phyloP scores from a whole-genome alignment of 2,113 vertebrate genomes.

The Pteronura brasiliensis region DNA sequence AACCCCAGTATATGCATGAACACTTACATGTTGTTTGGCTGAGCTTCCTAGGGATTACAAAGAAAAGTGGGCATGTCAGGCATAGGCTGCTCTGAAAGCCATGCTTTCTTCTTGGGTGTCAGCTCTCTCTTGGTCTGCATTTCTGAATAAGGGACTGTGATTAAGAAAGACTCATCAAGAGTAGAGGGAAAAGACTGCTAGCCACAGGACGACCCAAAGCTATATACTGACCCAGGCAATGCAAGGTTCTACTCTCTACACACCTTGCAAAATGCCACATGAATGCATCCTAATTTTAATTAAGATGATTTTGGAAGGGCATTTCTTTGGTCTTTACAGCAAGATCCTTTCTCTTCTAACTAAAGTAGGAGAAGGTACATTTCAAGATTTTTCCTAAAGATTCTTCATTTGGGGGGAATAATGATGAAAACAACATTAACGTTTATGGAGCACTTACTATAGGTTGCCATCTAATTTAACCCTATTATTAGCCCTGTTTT shows the following conservation, averaged over 20 bases:
- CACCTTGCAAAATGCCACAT: background rate
- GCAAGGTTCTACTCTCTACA: background rate
- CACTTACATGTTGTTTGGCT: background rate
- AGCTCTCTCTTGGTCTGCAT: background rate
- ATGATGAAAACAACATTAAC: background rate
- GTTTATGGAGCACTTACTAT: background rate
- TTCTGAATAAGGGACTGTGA: background rate
- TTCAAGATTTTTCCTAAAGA: slow-evolving; percentile 8
- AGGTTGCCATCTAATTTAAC: background rate
- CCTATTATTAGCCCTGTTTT: background rate
- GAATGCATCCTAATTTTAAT: slow-evolving; percentile 7
- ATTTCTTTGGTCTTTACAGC: background rate
- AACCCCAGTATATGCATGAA: background rate
- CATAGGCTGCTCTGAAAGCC: background rate
- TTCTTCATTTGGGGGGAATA: background rate
- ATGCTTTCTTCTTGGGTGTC: background rate
- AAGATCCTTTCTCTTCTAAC: background rate
- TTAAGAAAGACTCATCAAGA: slow-evolving; percentile 38
- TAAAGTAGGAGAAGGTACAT: background rate
- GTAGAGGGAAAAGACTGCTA: slow-evolving; percentile 23
- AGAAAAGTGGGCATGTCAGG: background rate
- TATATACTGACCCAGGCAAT: background rate
- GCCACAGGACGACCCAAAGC: background rate
- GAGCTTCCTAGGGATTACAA: slow-evolving; percentile 1
- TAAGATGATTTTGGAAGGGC: background rate